A percentile compares a stretch with the other conserved stretches of the same genome.
Conservation (phyloP, 2,888 invertebrate species). For the Gordius sp. region DNA sequence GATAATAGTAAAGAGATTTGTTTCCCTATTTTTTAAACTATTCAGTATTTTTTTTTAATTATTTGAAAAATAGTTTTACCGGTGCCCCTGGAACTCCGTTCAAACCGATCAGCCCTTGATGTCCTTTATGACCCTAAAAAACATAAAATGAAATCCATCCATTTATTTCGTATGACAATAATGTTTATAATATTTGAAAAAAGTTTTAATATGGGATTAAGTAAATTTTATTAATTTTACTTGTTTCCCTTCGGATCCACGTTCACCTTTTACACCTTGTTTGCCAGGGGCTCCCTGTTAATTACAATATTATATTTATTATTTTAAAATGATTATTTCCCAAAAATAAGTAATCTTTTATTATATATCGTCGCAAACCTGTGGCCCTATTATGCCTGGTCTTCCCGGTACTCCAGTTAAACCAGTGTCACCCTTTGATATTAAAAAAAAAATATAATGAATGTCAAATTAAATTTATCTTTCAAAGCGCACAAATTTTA, state of each 20-base stretch:
- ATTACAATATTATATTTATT: too few species aligned
- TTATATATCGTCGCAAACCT: too few species aligned
- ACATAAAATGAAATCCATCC: not conserved
- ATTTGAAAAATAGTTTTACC: not conserved
- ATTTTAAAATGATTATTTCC: too few species aligned
- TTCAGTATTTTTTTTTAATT: not conserved
- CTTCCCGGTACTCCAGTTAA: slow-evolving; percentile 4
- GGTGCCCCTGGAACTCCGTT: not conserved
- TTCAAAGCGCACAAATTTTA: not conserved
- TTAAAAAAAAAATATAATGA: not conserved
- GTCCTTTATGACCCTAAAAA: slow-evolving; percentile 12
- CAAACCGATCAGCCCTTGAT: not conserved
- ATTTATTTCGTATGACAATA: too few species aligned
- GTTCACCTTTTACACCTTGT: slow-evolving; percentile 12
- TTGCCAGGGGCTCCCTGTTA: slow-evolving; percentile 1
- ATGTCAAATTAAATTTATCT: not conserved
- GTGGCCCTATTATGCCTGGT: not conserved
- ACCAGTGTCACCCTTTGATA: slow-evolving; percentile 13
- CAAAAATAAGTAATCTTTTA: too few species aligned
- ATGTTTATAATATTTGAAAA: too few species aligned
- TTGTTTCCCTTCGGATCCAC: slow-evolving; percentile 2
- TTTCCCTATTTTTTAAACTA: not conserved
- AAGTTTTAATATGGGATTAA: not conserved
- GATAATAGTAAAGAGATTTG: not conserved
- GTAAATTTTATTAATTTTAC: not conserved